A percentile compares a stretch with the other conserved stretches of the same genome.
Evolutionary conservation across 2,797 vertebrate species (phyloP).

Genomic region (Remorina albescens): DNA sequence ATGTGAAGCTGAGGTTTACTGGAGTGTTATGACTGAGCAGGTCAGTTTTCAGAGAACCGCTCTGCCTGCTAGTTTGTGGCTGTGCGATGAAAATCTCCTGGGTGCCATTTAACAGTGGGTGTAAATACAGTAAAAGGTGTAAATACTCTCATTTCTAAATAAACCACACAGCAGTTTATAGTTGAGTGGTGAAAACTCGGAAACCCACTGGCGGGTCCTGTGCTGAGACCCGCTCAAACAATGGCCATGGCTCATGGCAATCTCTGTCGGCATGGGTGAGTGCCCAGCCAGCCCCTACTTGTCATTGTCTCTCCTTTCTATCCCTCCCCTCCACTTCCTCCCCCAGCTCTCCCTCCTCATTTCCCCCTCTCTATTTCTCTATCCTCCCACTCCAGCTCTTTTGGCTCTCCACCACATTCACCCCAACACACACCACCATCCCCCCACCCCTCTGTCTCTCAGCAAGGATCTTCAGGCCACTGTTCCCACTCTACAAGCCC

Average conservation of each 20-base stretch:
- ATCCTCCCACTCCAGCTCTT: constrained; percentile 81
- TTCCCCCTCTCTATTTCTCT: constrained; percentile 80
- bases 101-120: constrained; percentile 82
- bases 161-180: constrained; percentile 82
- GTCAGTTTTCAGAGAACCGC: constrained; percentile 75
- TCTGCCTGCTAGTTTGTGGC: constrained; percentile 78
- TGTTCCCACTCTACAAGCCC: constrained; percentile 64
- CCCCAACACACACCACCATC: constrained; percentile 60
- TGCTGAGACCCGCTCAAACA: constrained; percentile 83
- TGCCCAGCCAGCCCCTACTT: constrained; percentile 86
- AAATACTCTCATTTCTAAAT: constrained; percentile 85
- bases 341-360: constrained; percentile 66
- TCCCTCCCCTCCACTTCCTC: constrained; percentile 35
- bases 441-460: constrained; percentile 70
- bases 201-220: constrained; percentile 77
- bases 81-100: constrained; percentile 76
- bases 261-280: constrained; percentile 87
- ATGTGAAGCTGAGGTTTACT: constrained; percentile 79
- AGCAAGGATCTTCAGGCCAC: constrained; percentile 82
- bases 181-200: constrained; percentile 77
- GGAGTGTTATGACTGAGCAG: constrained; percentile 80
- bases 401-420: constrained; percentile 72
- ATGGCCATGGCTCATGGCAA: constrained; percentile 87
- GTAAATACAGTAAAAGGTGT: constrained; percentile 86
- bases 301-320: constrained; percentile 85